These are phyloP conservation scores for Parasteatoda lunata DNA, from an alignment of 2,888 invertebrate genomes.

Conservation along the genomic window DNA sequence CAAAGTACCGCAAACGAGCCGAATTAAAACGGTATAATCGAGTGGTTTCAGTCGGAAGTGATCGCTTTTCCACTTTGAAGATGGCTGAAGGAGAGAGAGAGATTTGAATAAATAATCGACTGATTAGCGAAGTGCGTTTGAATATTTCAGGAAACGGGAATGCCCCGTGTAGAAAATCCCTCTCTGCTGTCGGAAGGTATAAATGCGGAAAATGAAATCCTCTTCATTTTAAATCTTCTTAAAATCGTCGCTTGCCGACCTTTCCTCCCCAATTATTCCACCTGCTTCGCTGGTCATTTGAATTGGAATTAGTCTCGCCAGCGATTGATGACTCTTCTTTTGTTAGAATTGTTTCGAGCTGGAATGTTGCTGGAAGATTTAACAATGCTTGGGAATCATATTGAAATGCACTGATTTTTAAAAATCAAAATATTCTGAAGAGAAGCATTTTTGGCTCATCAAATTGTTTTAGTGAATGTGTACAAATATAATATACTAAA, in stretches of 20 bases:
- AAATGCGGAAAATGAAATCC: slow-evolving; percentile 57
- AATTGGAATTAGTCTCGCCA: slow-evolving; percentile 20
- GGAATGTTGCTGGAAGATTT: too few species aligned
- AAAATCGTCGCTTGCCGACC: slow-evolving; percentile 23
- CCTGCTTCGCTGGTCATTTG: slow-evolving; percentile 48
- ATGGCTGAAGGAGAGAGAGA: slow-evolving; percentile 6
- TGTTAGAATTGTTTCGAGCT: neutral
- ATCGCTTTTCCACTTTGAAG: slow-evolving; percentile 6
- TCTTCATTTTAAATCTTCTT: slow-evolving; percentile 43
- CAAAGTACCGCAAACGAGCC: neutral
- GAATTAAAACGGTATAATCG: slow-evolving; percentile 36
- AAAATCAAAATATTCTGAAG: too few species aligned
- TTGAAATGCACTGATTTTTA: too few species aligned
- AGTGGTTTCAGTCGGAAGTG: slow-evolving; percentile 34
- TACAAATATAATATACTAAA: too few species aligned
- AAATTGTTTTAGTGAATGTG: too few species aligned
- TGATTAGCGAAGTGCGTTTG: slow-evolving; percentile 49
- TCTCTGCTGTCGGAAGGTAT: slow-evolving; percentile 33
- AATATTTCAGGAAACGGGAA: slow-evolving; percentile 36
- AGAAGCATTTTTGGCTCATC: too few species aligned
- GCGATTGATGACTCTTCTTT: slow-evolving; percentile 5
- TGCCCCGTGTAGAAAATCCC: slow-evolving; percentile 29
- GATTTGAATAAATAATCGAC: slow-evolving; percentile 57
- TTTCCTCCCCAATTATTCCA: slow-evolving; percentile 41
- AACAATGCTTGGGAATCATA: too few species aligned